phyloP scores from a whole-genome alignment of 2,113 vertebrate species.

The Oryzias javanicus region DNA sequence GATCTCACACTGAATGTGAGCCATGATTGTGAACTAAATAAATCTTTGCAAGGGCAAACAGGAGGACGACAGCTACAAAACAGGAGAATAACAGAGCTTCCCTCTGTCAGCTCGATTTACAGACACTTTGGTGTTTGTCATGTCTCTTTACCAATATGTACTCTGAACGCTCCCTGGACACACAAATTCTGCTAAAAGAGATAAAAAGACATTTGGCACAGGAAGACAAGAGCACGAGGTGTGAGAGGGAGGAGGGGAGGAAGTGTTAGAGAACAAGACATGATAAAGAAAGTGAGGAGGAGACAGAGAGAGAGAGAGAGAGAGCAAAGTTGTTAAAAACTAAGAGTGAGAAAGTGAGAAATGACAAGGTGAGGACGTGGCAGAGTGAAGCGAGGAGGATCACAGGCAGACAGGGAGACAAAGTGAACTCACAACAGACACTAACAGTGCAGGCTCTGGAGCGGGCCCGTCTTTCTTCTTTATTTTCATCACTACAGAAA shows the following conservation, averaged over 20 bases:
- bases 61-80: slow-evolving; percentile 1
- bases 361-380: slow-evolving; percentile 10
- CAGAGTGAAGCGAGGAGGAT: slow-evolving; percentile 21
- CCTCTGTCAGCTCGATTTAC: slow-evolving; percentile 35
- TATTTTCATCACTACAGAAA: slow-evolving; percentile 4
- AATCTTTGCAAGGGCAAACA: background rate
- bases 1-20: background rate
- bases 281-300: slow-evolving; percentile 11
- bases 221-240: slow-evolving; percentile 23
- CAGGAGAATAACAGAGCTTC: slow-evolving; percentile 20
- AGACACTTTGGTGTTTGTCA: slow-evolving; percentile 46
- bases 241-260: slow-evolving; percentile 14
- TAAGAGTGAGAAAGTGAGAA: slow-evolving; percentile 21
- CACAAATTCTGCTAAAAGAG: slow-evolving; percentile 50
- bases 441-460: slow-evolving; percentile 1
- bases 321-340: slow-evolving; percentile 4
- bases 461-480: slow-evolving; percentile 9
- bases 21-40: background rate
- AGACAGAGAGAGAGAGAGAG: background rate
- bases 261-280: slow-evolving; percentile 15
- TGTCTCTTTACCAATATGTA: slow-evolving; percentile 52
- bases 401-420: slow-evolving; percentile 19
- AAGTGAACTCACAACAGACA: slow-evolving; percentile 16
- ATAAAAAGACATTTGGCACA: slow-evolving; percentile 55
- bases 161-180: slow-evolving; percentile 34